Conservation (phyloP, 2,797 vertebrate species). For the Coccyzus lansbergi region DNA sequence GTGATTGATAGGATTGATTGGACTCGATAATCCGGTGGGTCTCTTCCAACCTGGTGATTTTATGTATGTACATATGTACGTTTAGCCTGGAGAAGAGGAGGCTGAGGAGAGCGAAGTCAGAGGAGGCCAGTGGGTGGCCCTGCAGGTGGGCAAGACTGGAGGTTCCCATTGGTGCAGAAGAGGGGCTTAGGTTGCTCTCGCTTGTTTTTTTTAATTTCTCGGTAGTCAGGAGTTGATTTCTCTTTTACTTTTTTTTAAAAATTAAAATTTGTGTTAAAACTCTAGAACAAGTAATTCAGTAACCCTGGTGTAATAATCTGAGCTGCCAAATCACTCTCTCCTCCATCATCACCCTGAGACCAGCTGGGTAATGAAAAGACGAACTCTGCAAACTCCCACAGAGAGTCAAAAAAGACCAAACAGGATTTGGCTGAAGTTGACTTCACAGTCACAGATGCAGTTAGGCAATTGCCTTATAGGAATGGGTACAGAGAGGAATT, state of each 20-base stretch:
- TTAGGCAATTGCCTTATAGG: slow-evolving; percentile 46
- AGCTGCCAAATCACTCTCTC: background rate
- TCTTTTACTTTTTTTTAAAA: background rate
- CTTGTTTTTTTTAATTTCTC: background rate
- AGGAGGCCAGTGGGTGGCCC: no score
- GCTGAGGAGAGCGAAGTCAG: no score
- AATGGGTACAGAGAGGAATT: slow-evolving; percentile 46
- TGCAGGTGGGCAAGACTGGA: background rate
- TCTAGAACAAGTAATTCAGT: background rate
- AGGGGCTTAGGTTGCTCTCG: background rate
- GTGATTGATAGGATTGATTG: no score
- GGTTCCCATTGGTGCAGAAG: rapidly evolving
- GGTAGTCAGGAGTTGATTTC: background rate
- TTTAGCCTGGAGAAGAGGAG: no score
- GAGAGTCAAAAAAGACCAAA: background rate
- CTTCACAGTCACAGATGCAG: background rate
- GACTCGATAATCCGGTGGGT: no score
- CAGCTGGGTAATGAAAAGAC: background rate
- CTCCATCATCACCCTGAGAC: background rate
- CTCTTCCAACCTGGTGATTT: no score
- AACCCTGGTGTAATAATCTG: background rate
- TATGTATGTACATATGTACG: no score
- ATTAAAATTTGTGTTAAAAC: background rate
- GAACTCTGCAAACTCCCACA: background rate
- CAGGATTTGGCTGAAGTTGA: slow-evolving; percentile 6